These are phyloP conservation scores for Strongylocentrotus purpuratus DNA, from an alignment of 35 echinoderm and acorn worm species.

Conservation along the genomic window DNA sequence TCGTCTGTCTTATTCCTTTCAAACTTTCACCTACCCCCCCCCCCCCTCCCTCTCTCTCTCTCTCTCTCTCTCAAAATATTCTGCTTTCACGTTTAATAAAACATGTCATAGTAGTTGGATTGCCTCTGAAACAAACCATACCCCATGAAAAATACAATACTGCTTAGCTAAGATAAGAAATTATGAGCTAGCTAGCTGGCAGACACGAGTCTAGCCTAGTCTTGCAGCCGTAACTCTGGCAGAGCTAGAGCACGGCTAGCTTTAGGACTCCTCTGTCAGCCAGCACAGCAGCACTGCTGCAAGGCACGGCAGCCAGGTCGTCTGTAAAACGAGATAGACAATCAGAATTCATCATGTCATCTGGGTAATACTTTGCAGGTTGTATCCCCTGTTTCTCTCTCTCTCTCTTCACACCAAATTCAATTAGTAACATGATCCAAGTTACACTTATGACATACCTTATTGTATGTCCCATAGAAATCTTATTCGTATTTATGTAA, in stretches of 20 bases:
- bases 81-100: no score
- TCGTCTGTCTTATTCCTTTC: no score
- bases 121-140: no score
- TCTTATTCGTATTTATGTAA: no score
- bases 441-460: no score
- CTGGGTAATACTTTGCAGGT: neutral
- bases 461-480: no score
- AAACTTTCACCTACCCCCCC: no score
- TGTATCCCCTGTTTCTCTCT: neutral
- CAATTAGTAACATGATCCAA: neutral
- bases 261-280: neutral
- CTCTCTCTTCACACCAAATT: neutral
- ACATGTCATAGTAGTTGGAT: no score
- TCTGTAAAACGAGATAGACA: neutral
- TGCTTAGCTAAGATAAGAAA: no score
- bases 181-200: neutral
- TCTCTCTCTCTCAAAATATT: no score
- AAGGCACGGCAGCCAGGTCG: neutral
- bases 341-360: neutral
- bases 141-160: no score
- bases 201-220: neutral
- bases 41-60: no score
- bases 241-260: neutral
- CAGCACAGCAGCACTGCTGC: neutral
- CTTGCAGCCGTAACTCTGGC: slow-evolving; percentile 23